These are phyloP conservation scores for Drosophila pandora DNA, from an alignment of 1,140 invertebrate species.

Conservation along the genomic window DNA sequence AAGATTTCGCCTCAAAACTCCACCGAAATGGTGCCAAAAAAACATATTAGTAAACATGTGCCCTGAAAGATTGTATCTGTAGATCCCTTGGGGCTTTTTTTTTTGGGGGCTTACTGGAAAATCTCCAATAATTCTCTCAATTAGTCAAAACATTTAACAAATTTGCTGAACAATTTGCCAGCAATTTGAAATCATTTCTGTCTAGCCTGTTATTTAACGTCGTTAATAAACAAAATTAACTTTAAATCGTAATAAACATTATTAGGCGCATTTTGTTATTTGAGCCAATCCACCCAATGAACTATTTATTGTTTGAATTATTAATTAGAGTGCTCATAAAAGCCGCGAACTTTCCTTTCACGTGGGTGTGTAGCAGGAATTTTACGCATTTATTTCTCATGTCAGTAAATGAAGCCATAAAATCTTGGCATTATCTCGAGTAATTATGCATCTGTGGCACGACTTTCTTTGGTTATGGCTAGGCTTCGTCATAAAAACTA, in stretches of 20 bases:
- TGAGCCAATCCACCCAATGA: conserved; percentile 11
- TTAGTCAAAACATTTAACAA: conserved; percentile 23
- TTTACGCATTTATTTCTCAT: conserved; percentile 27
- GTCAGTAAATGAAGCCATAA: conserved; percentile 10
- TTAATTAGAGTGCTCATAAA: conserved; percentile 37
- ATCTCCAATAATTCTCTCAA: conserved; percentile 6
- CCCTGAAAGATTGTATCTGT: neutral
- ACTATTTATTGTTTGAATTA: conserved; percentile 25
- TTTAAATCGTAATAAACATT: conserved; percentile 29
- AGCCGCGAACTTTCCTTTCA: conserved; percentile 17
- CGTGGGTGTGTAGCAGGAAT: conserved; percentile 21
- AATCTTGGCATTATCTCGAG: conserved; percentile 16
- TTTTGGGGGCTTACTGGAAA: neutral
- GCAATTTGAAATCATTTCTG: conserved; percentile 29
- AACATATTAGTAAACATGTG: neutral
- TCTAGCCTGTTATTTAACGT: conserved; percentile 31
- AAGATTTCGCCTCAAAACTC: conserved; percentile 53
- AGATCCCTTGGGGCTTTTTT: neutral
- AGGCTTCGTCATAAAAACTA: conserved; percentile 27
- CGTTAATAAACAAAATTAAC: conserved; percentile 18
- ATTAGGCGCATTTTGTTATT: conserved; percentile 19
- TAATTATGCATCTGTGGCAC: conserved; percentile 39
- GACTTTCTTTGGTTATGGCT: conserved; percentile 29
- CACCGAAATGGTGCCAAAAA: conserved; percentile 38
- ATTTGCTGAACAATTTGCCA: conserved; percentile 17